Conservation (phyloP, 2,888 invertebrate species). For the Xestobium rufovillosum region DNA sequence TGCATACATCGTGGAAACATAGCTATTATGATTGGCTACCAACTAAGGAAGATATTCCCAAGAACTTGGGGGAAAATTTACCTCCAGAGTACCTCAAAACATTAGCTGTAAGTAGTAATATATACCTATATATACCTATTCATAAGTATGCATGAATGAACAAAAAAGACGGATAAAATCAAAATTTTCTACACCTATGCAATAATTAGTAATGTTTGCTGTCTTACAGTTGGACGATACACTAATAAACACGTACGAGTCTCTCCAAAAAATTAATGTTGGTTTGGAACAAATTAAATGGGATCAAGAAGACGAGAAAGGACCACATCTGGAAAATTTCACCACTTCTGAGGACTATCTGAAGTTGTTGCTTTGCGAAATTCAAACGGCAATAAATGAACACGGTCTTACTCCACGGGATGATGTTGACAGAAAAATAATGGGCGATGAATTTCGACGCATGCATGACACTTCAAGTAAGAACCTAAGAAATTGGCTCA, state of each 20-base stretch:
- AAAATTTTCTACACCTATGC: not conserved
- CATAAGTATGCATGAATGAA: not conserved
- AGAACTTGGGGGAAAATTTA: slow-evolving; percentile 43
- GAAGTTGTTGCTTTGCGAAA: slow-evolving; percentile 59
- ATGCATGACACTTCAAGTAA: slow-evolving; percentile 40
- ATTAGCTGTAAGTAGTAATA: slow-evolving; percentile 45
- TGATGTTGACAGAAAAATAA: slow-evolving; percentile 44
- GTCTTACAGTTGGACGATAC: slow-evolving; percentile 45
- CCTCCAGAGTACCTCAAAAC: slow-evolving; percentile 39
- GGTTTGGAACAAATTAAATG: slow-evolving; percentile 58
- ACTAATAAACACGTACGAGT: slow-evolving; percentile 56
- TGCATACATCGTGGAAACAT: slow-evolving; percentile 42
- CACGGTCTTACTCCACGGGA: slow-evolving; percentile 45
- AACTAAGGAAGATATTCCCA: slow-evolving; percentile 42
- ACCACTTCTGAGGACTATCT: slow-evolving; percentile 53
- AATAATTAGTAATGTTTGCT: slow-evolving; percentile 13
- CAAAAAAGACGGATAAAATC: not conserved
- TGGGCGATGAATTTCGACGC: slow-evolving; percentile 41
- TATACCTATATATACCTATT: no score
- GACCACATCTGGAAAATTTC: slow-evolving; percentile 47
- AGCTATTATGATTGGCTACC: slow-evolving; percentile 48
- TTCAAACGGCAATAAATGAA: slow-evolving; percentile 52
- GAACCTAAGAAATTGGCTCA: slow-evolving; percentile 53
- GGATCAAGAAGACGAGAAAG: slow-evolving; percentile 50
- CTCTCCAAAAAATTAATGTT: slow-evolving; percentile 64